Conservation (phyloP, 2,888 invertebrate genomes). For the Xestia rhomboidea region DNA sequence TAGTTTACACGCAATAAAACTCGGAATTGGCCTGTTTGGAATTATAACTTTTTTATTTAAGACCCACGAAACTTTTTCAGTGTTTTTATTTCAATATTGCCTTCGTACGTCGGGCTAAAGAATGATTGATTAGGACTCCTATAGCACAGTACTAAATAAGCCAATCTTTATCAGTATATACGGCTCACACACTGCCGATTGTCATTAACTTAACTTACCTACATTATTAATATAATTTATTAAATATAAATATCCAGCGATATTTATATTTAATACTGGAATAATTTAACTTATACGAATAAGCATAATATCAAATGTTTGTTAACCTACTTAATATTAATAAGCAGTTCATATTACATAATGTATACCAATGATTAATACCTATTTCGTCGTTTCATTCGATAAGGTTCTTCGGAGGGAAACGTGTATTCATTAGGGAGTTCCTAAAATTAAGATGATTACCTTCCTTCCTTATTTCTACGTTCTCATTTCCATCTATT, state of each 20-base stretch:
- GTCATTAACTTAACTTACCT: slow-evolving; percentile 16
- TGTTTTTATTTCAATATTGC: slow-evolving; percentile 48
- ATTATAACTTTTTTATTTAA: slow-evolving; percentile 59
- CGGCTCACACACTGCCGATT: slow-evolving; percentile 13
- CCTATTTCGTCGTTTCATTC: slow-evolving; percentile 55
- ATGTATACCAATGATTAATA: slow-evolving; percentile 56
- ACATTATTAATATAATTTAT: slow-evolving; percentile 19
- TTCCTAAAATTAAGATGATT: slow-evolving; percentile 10
- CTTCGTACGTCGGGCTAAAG: slow-evolving; percentile 6
- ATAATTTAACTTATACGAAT: slow-evolving; percentile 59
- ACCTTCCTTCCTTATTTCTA: slow-evolving; percentile 1
- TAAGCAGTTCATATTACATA: slow-evolving; percentile 57
- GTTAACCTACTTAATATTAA: slow-evolving; percentile 53
- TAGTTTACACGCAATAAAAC: slow-evolving; percentile 48
- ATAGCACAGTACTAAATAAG: slow-evolving; percentile 22
- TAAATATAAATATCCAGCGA: no score
- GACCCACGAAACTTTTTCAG: slow-evolving; percentile 40
- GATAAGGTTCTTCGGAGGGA: slow-evolving; percentile 32
- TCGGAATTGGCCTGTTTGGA: slow-evolving; percentile 45
- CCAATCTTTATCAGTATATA: background rate
- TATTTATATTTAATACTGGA: no score
- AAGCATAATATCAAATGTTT: slow-evolving; percentile 53
- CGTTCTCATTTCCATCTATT: background rate
- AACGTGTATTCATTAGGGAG: slow-evolving; percentile 36
- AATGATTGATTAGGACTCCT: slow-evolving; percentile 50